A percentile compares a stretch with the other conserved stretches of the same genome.
Conservation (phyloP, 1,140 invertebrate species). For the Bicyclus anynana region DNA sequence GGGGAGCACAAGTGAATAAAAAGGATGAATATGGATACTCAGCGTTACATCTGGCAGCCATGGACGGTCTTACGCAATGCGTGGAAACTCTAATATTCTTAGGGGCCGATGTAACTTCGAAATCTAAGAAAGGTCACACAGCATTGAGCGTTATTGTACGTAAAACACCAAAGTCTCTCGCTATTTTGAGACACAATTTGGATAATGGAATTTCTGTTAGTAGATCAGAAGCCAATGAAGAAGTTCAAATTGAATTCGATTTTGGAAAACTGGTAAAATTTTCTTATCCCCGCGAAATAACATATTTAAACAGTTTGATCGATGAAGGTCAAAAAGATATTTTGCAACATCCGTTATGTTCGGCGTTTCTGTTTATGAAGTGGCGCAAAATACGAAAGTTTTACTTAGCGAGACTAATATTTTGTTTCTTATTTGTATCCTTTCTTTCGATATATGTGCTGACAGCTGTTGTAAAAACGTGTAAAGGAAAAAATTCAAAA, state of each 20-base stretch:
- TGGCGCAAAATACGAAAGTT: conserved; percentile 83
- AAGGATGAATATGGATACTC: conserved; percentile 83
- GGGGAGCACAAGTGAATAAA: conserved; percentile 76
- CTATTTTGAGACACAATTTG: conserved; percentile 77
- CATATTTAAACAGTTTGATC: conserved; percentile 80
- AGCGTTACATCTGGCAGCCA: conserved; percentile 82
- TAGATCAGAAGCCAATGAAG: conserved; percentile 77
- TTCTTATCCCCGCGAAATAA: conserved; percentile 79
- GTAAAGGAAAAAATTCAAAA: conserved; percentile 54
- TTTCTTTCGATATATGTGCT: conserved; percentile 79
- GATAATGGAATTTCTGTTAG: conserved; percentile 78
- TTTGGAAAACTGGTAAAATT: conserved; percentile 79
- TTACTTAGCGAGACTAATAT: conserved; percentile 79
- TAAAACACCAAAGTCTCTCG: conserved; percentile 79
- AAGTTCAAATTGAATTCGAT: conserved; percentile 80
- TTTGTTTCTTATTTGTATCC: conserved; percentile 80
- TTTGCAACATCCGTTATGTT: conserved; percentile 80
- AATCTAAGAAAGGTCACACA: conserved; percentile 79
- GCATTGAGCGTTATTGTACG: conserved; percentile 80
- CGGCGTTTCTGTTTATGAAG: conserved; percentile 80
- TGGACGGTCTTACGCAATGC: conserved; percentile 80
- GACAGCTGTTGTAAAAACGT: conserved; percentile 75
- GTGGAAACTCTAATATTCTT: conserved; percentile 81
- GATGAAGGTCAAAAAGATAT: conserved; percentile 80
- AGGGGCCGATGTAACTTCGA: conserved; percentile 81